These are phyloP conservation scores for Phataginus tetradactyla DNA, from an alignment of 2,797 vertebrate genomes.

Conservation along the genomic window DNA sequence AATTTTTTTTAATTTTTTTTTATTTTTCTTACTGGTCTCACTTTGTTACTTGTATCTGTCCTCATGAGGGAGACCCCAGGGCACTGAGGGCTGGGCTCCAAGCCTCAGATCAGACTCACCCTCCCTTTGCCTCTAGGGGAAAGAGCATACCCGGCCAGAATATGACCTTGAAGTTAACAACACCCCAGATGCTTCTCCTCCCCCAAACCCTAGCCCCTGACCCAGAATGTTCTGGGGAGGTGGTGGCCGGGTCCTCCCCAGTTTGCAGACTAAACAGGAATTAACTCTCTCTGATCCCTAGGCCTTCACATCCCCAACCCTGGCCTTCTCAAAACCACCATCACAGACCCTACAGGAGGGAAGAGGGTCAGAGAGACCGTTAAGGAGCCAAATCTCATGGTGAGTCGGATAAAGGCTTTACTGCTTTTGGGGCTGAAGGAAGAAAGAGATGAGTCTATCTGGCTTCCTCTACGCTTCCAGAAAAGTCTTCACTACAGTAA, in stretches of 20 bases:
- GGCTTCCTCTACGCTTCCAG: background rate
- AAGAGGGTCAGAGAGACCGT: background rate
- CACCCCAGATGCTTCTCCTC: background rate
- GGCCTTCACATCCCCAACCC: background rate
- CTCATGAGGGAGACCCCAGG: background rate
- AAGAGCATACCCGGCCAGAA: background rate
- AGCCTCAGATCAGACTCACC: background rate
- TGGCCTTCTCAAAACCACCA: background rate
- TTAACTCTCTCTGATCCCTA: background rate
- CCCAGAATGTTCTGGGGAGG: background rate
- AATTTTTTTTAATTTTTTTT: background rate
- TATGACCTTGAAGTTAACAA: background rate
- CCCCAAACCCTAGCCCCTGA: background rate
- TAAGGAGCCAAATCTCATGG: background rate
- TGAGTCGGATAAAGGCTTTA: background rate
- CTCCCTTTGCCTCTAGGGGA: background rate
- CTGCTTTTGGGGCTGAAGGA: background rate
- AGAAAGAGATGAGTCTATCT: background rate
- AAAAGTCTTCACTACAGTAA: background rate
- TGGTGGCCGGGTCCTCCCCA: background rate
- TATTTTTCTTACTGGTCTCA: background rate
- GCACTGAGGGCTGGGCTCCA: background rate
- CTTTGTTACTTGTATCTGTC: background rate
- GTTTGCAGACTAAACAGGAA: background rate
- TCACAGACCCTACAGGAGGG: background rate